Evolutionary conservation across 2,888 invertebrate genomes (phyloP), one percentile per base, ranked within the genome.

Genomic region (Drosophila borborema): DNA sequence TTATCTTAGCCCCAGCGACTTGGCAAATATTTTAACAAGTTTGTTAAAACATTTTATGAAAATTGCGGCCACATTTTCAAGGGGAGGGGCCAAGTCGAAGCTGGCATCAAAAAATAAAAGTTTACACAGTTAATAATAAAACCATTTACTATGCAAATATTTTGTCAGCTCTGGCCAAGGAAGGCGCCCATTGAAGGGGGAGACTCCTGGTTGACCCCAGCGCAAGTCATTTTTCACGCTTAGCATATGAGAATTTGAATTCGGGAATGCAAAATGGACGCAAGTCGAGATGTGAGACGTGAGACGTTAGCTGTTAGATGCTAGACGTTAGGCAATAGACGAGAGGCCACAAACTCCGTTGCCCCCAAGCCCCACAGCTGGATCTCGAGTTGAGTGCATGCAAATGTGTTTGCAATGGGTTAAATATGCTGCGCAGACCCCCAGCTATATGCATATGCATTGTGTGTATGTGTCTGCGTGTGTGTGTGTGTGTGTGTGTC

Each of bases 81-180:
- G 38, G 14, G n/a, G 38, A 14, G 23, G 3, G 12, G 5, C 20
- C n/a, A 7, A n/a, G 41, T 28, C 16, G 51, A 12, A 31, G 46
- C 36, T 40, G 7, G 28, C 53, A 56, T 62, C 54, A 62, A 72
- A 82, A 82, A 74, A 80, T 74, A 75, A 81, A 79, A 77, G 84
- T 89, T 87, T 89, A 74, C 84, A 74, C 75, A 81, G 87, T 87
- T 87, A 87, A 87, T 87, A 87, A 87, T 84, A 87, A 84, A 87
- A 81, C 82, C 89, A 87, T 87, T 87, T 87, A 84, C 88, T 89
- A 84, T 77, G 82, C 86, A 87, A 87, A 87, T 86, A 87, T 87
- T 87, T 87, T 75, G 71, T 72, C 75, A 71, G 74, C 28, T 16
- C 41, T 34, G 58, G n/a, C 31, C 48, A 18, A 10, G 28, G 23